phyloP scores from a whole-genome alignment of 2,797 vertebrate genomes.

The Dipus sagitta region DNA sequence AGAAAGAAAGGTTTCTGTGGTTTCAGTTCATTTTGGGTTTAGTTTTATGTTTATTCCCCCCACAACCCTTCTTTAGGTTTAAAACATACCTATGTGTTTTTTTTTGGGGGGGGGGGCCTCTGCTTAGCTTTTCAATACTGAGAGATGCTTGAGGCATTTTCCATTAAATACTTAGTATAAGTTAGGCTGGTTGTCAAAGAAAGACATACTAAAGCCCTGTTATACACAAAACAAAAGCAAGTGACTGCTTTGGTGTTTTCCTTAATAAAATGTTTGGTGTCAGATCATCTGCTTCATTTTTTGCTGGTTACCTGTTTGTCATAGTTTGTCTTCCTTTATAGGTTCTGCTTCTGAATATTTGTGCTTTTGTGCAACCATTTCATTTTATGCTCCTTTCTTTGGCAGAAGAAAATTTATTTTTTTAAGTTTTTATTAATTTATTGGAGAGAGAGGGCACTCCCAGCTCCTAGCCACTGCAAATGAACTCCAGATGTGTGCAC shows the following conservation, averaged over 20 bases:
- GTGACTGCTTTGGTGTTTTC: background rate
- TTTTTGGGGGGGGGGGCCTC: too few species aligned
- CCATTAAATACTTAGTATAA: background rate
- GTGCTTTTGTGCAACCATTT: background rate
- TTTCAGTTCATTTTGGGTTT: too few species aligned
- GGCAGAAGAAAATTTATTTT: background rate
- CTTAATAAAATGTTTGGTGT: background rate
- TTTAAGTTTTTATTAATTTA: too few species aligned
- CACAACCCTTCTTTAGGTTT: too few species aligned
- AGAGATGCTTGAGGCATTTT: conserved; percentile 21
- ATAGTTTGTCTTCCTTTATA: background rate
- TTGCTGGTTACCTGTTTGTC: background rate
- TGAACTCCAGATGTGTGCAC: too few species aligned
- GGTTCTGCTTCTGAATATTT: conserved; percentile 22
- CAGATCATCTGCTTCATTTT: background rate
- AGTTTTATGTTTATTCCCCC: too few species aligned
- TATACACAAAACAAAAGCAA: conserved; percentile 1
- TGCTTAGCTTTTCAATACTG: background rate
- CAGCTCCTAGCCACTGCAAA: too few species aligned
- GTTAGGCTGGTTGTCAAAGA: background rate
- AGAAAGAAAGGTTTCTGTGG: too few species aligned
- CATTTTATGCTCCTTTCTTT: background rate
- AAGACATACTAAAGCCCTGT: background rate
- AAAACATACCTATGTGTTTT: too few species aligned
- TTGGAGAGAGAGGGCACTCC: too few species aligned